A percentile compares a stretch with the other conserved stretches of the same genome.
phyloP scores from a whole-genome alignment of 2,113 vertebrate species.

The Pachypanchax playfairii region DNA sequence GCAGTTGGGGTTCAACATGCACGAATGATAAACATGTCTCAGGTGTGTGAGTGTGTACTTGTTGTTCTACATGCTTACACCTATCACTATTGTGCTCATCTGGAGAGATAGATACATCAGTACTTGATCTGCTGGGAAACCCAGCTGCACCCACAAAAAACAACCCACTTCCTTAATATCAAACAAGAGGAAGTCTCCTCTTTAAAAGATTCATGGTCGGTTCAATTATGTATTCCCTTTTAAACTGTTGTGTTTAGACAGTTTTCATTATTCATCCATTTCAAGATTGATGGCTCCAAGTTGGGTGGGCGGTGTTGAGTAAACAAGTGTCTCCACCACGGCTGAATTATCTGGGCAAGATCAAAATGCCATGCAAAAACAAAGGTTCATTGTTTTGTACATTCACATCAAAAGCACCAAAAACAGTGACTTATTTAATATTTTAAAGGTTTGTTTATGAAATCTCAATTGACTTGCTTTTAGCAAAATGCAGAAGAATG shows the following conservation, averaged over 20 bases:
- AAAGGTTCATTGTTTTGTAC: constrained; percentile 58
- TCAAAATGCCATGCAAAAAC: constrained; percentile 58
- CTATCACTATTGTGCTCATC: constrained; percentile 26
- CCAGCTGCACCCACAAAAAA: constrained; percentile 42
- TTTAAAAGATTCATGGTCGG: constrained; percentile 74
- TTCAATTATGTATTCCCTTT: constrained; percentile 71
- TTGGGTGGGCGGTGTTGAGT: constrained; percentile 27
- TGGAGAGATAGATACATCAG: constrained; percentile 40
- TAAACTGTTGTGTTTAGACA: constrained; percentile 73
- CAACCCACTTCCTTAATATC: constrained; percentile 64
- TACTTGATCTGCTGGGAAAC: constrained; percentile 40
- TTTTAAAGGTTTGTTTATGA: constrained; percentile 38
- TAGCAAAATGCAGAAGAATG: constrained; percentile 17
- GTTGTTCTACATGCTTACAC: constrained; percentile 46
- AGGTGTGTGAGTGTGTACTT: constrained; percentile 11
- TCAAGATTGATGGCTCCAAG: constrained; percentile 62
- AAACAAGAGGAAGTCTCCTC: constrained; percentile 68
- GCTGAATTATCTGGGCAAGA: constrained; percentile 60
- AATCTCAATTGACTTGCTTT: constrained; percentile 49
- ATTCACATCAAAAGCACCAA: constrained; percentile 51
- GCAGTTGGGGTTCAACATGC: constrained; percentile 12
- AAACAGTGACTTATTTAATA: constrained; percentile 39
- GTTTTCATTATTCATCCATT: constrained; percentile 73
- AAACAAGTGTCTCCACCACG: constrained; percentile 57
- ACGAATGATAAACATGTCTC: constrained; percentile 42